A percentile compares a stretch with the other conserved stretches of the same genome.
phyloP scores from a whole-genome alignment of 2,888 invertebrate genomes.

The Chaitophorus viminalis region DNA sequence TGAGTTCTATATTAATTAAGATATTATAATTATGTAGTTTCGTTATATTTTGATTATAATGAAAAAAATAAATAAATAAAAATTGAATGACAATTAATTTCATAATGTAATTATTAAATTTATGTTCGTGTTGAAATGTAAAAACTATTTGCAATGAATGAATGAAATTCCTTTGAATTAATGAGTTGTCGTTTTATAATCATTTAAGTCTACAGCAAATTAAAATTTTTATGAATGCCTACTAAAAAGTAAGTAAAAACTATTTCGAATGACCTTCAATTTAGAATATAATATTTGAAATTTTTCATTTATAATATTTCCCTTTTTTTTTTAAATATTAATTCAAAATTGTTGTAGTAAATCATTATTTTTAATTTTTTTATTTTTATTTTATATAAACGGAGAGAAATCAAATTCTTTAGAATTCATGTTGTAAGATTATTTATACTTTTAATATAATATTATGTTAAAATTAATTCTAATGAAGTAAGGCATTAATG shows the following conservation, averaged over 20 bases:
- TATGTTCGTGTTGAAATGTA: no score
- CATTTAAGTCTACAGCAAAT: background rate
- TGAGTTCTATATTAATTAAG: no score
- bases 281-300: conserved; percentile 25
- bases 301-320: conserved; percentile 25
- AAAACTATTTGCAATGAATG: no score
- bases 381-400: background rate
- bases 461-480: no score
- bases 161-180: background rate
- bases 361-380: no score
- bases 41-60: background rate
- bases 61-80: background rate
- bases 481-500: no score
- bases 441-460: no score
- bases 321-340: conserved; percentile 33
- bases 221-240: conserved; percentile 29
- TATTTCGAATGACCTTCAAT: conserved; percentile 23
- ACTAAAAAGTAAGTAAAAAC: conserved; percentile 36
- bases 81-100: background rate
- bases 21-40: background rate
- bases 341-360: conserved; percentile 18
- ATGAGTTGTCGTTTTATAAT: background rate
- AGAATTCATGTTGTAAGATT: no score
- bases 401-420: background rate
- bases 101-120: no score